phyloP scores from a whole-genome alignment of 2,888 invertebrate genomes.

The Pristionchus arcanus region DNA sequence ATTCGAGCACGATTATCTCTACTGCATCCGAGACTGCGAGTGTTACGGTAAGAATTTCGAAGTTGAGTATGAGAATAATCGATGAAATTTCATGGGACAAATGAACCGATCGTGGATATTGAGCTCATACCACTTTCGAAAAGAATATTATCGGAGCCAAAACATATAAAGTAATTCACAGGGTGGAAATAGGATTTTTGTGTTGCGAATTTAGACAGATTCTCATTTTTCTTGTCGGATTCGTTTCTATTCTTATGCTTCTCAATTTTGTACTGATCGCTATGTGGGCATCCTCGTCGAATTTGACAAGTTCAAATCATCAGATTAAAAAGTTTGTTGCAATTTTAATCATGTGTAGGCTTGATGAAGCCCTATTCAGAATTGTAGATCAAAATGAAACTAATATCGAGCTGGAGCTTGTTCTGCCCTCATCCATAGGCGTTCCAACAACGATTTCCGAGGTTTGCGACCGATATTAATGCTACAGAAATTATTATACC shows the following conservation, averaged over 20 bases:
- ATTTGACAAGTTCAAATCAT: too few species aligned
- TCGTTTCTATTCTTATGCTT: background rate
- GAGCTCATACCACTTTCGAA: background rate
- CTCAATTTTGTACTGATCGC: background rate
- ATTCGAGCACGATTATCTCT: constrained; percentile 1
- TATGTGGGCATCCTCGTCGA: background rate
- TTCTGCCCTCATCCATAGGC: too few species aligned
- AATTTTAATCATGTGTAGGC: too few species aligned
- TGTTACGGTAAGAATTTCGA: background rate
- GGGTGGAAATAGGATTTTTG: too few species aligned
- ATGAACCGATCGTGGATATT: background rate
- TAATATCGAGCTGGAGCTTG: too few species aligned
- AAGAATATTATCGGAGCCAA: constrained; percentile 9
- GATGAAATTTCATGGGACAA: background rate
- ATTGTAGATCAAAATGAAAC: too few species aligned
- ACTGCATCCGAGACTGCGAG: background rate
- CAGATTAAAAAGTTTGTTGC: too few species aligned
- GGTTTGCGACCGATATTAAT: too few species aligned
- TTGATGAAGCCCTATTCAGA: too few species aligned
- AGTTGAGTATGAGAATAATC: background rate
- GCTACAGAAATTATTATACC: too few species aligned
- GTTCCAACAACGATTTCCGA: too few species aligned
- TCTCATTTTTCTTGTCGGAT: background rate
- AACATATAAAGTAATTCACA: constrained; percentile 4
- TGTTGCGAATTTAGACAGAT: too few species aligned